These are phyloP conservation scores for Bugulina stolonifera DNA, from an alignment of 2,888 invertebrate species.

Conservation along the genomic window DNA sequence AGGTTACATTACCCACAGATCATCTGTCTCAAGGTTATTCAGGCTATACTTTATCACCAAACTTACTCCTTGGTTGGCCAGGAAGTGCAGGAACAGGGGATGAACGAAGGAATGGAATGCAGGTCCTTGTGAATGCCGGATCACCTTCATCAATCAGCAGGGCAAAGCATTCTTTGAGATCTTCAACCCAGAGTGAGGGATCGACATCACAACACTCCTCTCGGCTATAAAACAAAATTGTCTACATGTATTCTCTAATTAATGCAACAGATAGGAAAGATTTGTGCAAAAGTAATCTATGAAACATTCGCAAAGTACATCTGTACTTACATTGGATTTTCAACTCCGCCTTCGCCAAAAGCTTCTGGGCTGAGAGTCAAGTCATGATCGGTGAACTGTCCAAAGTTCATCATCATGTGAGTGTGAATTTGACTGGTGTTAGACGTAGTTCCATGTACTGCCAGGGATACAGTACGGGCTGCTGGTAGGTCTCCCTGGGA, in stretches of 20 bases:
- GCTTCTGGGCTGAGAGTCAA: slow-evolving; percentile 85
- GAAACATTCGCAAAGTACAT: too few relatives aligned
- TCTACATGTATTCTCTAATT: too few relatives aligned
- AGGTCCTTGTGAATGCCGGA: not conserved
- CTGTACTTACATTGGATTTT: not conserved
- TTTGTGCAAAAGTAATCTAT: too few relatives aligned
- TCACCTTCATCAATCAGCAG: too few relatives aligned
- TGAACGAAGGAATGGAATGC: not conserved
- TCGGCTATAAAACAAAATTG: too few relatives aligned
- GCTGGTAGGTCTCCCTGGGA: not conserved
- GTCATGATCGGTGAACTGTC: slow-evolving; percentile 97
- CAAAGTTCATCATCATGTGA: slow-evolving; percentile 99
- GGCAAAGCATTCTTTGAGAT: too few relatives aligned
- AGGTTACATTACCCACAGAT: too few relatives aligned
- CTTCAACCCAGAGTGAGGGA: too few relatives aligned
- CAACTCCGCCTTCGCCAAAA: not conserved
- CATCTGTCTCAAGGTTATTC: too few relatives aligned
- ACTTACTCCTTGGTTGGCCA: not conserved
- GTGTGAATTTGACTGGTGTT: slow-evolving; percentile 57
- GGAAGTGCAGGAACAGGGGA: not conserved
- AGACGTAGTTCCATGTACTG: not conserved
- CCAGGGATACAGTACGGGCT: not conserved
- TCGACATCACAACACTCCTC: too few relatives aligned
- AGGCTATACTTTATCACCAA: too few relatives aligned
- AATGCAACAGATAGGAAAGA: too few relatives aligned